Evolutionary conservation across 2,888 invertebrate species (phyloP).

Genomic region (Macrosoma leucophasiata): DNA sequence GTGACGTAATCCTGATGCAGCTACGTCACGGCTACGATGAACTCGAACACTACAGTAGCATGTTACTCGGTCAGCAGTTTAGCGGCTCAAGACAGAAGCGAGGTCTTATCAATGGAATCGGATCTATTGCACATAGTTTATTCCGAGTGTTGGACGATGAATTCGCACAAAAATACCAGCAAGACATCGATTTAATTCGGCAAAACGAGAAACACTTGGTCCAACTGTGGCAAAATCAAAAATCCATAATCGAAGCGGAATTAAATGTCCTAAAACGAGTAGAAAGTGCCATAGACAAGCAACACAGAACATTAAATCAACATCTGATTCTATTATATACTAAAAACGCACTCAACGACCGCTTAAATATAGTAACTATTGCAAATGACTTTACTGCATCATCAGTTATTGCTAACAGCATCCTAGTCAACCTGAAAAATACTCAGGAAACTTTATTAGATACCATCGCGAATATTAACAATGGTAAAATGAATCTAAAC

Average conservation of each 20-base stretch:
- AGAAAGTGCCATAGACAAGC: constrained; percentile 16
- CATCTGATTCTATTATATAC: neutral
- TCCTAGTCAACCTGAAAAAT: too few relatives aligned
- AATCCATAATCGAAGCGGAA: constrained; percentile 26
- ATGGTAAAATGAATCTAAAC: too few relatives aligned
- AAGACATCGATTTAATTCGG: constrained; percentile 11
- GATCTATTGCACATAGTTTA: constrained; percentile 14
- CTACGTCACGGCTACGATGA: constrained; percentile 2
- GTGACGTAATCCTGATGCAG: constrained; percentile 1
- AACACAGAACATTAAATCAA: constrained; percentile 11
- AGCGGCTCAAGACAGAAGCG: constrained; percentile 11
- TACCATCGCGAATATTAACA: too few relatives aligned
- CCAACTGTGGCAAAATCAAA: constrained; percentile 14
- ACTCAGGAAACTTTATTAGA: too few relatives aligned
- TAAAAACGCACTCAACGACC: too few relatives aligned
- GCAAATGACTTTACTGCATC: too few relatives aligned
- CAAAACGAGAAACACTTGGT: constrained; percentile 19
- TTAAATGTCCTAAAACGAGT: constrained; percentile 17
- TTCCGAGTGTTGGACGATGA: constrained; percentile 22
- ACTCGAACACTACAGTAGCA: constrained; percentile 2
- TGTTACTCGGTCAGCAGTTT: constrained; percentile 1
- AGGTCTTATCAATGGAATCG: constrained; percentile 14
- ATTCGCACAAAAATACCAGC: constrained; percentile 19
- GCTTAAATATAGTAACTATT: too few relatives aligned
- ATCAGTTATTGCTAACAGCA: too few relatives aligned